These are phyloP conservation scores for Jaculus jaculus DNA, from an alignment of 2,113 vertebrate genomes.

Conservation along the genomic window DNA sequence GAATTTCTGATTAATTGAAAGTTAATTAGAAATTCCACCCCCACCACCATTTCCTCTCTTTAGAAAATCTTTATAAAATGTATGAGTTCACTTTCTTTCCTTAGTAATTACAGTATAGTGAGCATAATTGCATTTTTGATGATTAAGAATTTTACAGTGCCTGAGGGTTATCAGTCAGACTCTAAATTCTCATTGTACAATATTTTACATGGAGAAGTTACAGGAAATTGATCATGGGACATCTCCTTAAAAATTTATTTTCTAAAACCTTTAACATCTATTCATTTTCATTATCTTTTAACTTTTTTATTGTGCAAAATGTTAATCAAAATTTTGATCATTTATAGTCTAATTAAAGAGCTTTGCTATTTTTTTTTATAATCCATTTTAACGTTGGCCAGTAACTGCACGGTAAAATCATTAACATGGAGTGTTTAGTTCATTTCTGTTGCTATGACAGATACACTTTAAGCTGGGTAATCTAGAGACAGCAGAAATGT, in stretches of 20 bases:
- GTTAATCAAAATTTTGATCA: constrained; percentile 29
- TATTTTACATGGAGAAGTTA: constrained; percentile 61
- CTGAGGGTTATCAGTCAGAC: constrained; percentile 70
- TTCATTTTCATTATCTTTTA: constrained; percentile 30
- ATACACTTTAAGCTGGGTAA: not conserved
- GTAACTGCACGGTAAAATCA: not conserved
- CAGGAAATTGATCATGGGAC: constrained; percentile 54
- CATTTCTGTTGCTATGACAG: not conserved
- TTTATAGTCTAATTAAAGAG: not conserved
- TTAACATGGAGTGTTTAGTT: not conserved
- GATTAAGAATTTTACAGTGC: constrained; percentile 79
- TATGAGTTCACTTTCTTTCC: constrained; percentile 71
- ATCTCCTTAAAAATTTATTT: constrained; percentile 54
- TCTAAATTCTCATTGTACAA: constrained; percentile 71
- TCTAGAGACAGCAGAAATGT: not conserved
- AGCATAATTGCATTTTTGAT: constrained; percentile 81
- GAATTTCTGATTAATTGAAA: constrained; percentile 78
- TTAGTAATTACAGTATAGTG: constrained; percentile 78
- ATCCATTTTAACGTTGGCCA: not conserved
- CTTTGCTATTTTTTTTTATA: not conserved
- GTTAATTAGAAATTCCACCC: constrained; percentile 69
- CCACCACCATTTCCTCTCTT: constrained; percentile 49
- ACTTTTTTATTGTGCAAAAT: constrained; percentile 44
- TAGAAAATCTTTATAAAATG: constrained; percentile 74
- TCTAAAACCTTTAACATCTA: not conserved